Conservation (phyloP, 2,797 vertebrate species). For the Manis pentadactyla region DNA sequence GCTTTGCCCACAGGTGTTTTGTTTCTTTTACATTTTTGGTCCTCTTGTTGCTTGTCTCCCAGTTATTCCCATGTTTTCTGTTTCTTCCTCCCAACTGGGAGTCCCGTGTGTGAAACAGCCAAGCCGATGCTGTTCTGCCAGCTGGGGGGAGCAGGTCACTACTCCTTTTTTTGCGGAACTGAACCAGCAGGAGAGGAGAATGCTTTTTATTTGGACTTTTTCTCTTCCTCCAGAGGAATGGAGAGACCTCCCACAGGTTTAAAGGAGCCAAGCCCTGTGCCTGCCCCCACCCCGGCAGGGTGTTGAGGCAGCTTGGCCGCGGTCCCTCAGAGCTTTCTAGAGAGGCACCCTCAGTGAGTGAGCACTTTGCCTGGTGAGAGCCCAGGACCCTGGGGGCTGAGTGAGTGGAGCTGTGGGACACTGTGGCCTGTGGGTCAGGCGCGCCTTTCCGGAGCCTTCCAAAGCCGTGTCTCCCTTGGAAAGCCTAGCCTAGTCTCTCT, state of each 20-base stretch:
- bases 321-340: not conserved
- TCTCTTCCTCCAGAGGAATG: not conserved
- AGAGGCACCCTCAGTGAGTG: constrained; percentile 4
- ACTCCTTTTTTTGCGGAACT: not conserved
- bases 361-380: constrained; percentile 39
- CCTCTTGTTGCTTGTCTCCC: not conserved
- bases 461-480: not conserved
- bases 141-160: not conserved
- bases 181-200: not conserved
- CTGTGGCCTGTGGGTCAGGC: not conserved
- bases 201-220: not conserved
- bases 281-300: not conserved
- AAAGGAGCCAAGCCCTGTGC: not conserved
- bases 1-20: not conserved
- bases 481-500: not conserved
- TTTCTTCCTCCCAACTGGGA: not conserved
- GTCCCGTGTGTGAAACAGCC: fast-evolving
- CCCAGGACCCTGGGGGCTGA: not conserved
- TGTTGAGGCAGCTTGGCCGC: not conserved
- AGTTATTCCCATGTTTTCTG: not conserved
- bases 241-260: not conserved
- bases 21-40: not conserved
- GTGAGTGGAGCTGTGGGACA: not conserved
- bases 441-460: not conserved
- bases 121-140: not conserved